Percentiles rank a stretch among this genome's conserved stretches.
Conservation (phyloP, 2,113 vertebrate genomes). For the Tenebrosternarchus preto region DNA sequence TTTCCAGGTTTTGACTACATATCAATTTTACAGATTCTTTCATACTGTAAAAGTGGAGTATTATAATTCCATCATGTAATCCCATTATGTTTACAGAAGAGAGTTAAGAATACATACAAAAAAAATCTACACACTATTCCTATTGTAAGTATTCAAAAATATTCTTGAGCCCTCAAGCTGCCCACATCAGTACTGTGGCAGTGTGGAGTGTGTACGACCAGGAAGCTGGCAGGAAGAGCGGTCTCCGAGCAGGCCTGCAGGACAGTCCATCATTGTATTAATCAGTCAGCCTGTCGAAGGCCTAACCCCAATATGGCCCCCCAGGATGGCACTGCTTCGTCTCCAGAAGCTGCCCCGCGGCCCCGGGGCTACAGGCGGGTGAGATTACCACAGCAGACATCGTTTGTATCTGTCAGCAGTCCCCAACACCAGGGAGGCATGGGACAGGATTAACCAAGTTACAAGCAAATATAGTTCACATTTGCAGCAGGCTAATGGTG, state of each 20-base stretch:
- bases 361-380: constrained; percentile 60
- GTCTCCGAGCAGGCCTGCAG: constrained; percentile 33
- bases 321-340: constrained; percentile 67
- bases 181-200: not conserved
- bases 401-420: constrained; percentile 73
- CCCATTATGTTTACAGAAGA: not conserved
- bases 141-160: no score
- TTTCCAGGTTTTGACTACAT: not conserved
- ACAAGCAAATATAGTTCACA: constrained; percentile 66
- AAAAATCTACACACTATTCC: not conserved
- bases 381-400: constrained; percentile 64
- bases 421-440: constrained; percentile 60
- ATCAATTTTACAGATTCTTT: not conserved
- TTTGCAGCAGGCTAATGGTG: constrained; percentile 65
- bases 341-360: constrained; percentile 63
- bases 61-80: not conserved
- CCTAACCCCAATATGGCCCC: constrained; percentile 60
- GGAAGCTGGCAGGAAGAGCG: constrained; percentile 6
- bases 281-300: constrained; percentile 61
- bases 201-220: not conserved
- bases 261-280: constrained; percentile 63
- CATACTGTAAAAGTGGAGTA: not conserved
- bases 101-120: not conserved
- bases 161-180: not conserved
- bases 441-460: constrained; percentile 67